Evolutionary conservation across 2,888 invertebrate species (phyloP), one percentile per base, ranked within the genome.

Genomic region (Acheta domesticus): DNA sequence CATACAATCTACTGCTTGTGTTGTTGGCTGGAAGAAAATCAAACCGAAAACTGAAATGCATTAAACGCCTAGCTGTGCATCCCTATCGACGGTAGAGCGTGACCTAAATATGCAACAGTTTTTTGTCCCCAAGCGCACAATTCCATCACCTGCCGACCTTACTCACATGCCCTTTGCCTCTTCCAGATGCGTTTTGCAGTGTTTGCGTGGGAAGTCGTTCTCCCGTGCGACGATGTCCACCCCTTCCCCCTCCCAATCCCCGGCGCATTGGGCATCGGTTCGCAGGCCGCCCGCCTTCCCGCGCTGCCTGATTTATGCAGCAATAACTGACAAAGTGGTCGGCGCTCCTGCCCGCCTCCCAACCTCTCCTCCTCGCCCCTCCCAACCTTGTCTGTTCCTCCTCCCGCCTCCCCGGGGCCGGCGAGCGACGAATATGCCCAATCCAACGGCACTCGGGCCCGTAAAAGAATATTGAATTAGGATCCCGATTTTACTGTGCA

Each of bases 251-350:
- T 36, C 8, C 36, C 36, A 36, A 36, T 36, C 8, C 36, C 36
- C 36, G 36, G 36, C 36, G 36, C 36, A 36, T 36, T 8, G 36
- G 36, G 36, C 36, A 36, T 36, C 36, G 36, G 36, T 36, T 36
- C 36, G 36, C 36, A 8, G 5, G 36, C 36, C 36, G 11, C 62
- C 62, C 62, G 16, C 62, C 62, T 4, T 4, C 62, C 62, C 62
- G n/a, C 62, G 16, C 14, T n/a, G 16, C n/a, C 62, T 62, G 62
- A 62, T 62, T 62, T 62, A 62, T 62, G 62, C 62, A 62, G 62
- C 62, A 62, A 62, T 62, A 62, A 62, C 62, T 62, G 62, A 62
- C 62, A 62, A 62, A 62, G 62, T 62, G 62, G 62, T 62, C 62
- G 62, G n/a, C 62, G 36, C 36, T 5, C 36, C 8, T 5, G 8